phyloP scores from a whole-genome alignment of 2,113 vertebrate genomes.

The Lota lota region DNA sequence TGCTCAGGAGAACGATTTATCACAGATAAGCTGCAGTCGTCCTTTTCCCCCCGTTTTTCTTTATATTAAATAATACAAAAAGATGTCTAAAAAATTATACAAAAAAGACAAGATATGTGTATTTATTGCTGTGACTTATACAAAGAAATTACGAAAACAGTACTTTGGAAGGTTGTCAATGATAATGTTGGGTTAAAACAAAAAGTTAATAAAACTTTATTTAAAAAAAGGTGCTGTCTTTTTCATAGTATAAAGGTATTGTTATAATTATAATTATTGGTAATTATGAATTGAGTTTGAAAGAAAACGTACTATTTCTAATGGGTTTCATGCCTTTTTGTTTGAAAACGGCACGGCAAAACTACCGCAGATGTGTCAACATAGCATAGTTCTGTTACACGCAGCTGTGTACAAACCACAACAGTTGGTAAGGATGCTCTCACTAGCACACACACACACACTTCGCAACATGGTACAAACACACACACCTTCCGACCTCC shows the following conservation, averaged over 20 bases:
- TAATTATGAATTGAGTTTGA: no score
- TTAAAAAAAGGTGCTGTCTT: constrained; percentile 10
- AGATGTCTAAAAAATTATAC: neutral
- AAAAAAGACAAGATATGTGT: constrained; percentile 1
- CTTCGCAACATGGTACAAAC: no score
- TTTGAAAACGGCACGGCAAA: no score
- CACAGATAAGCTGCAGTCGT: neutral
- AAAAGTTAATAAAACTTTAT: constrained; percentile 31
- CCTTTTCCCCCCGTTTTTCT: neutral
- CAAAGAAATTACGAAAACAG: constrained; percentile 5
- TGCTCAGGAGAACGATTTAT: neutral
- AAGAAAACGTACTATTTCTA: no score
- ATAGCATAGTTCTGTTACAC: no score
- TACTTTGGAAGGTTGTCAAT: constrained; percentile 13
- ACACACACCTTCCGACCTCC: no score
- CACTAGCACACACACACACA: no score
- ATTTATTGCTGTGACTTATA: constrained; percentile 23
- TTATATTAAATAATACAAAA: neutral
- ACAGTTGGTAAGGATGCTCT: no score
- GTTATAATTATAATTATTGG: neutral
- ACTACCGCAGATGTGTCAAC: no score
- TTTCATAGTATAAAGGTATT: neutral
- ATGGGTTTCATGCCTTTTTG: no score
- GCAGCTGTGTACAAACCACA: no score
- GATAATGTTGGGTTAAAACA: constrained; percentile 15